Evolutionary conservation across 1,140 invertebrate species (phyloP).

Genomic region (Copidosoma floridanum): DNA sequence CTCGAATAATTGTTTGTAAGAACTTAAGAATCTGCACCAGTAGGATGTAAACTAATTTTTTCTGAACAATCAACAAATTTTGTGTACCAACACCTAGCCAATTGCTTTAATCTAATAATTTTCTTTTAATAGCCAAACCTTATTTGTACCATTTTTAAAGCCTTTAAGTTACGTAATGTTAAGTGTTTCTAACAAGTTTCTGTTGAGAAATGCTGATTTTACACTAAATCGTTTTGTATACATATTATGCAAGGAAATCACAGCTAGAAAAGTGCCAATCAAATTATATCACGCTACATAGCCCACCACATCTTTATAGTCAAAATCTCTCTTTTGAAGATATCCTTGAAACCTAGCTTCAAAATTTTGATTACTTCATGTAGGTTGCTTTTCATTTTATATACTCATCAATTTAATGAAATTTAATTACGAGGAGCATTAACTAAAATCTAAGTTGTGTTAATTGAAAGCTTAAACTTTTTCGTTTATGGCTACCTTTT

Average conservation of each 20-base stretch:
- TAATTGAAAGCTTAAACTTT: conserved; percentile 28
- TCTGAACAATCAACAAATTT: conserved; percentile 31
- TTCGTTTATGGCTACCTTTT: conserved; percentile 27
- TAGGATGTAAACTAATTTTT: conserved; percentile 24
- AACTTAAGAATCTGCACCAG: conserved; percentile 19
- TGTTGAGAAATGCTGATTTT: conserved; percentile 34
- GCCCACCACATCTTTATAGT: conserved; percentile 40
- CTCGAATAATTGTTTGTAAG: no score
- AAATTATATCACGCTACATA: no score
- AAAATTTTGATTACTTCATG: no score
- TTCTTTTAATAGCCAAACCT: conserved; percentile 47
- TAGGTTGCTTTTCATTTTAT: conserved; percentile 38
- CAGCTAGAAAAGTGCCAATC: no score
- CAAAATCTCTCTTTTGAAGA: conserved; percentile 33
- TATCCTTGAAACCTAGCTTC: conserved; percentile 47
- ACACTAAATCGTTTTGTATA: conserved; percentile 33
- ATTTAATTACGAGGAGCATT: conserved; percentile 19
- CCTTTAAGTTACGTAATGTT: conserved; percentile 39
- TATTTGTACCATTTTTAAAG: no score
- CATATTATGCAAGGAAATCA: no score
- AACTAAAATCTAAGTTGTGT: conserved; percentile 26
- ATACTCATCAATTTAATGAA: conserved; percentile 43
- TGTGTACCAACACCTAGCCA: no score
- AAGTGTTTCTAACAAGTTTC: conserved; percentile 14
- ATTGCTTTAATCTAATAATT: no score